Percentiles rank a stretch among this genome's conserved stretches.
These are phyloP conservation scores for Cydia fagiglandana DNA, from an alignment of 1,140 invertebrate genomes.

Conservation along the genomic window DNA sequence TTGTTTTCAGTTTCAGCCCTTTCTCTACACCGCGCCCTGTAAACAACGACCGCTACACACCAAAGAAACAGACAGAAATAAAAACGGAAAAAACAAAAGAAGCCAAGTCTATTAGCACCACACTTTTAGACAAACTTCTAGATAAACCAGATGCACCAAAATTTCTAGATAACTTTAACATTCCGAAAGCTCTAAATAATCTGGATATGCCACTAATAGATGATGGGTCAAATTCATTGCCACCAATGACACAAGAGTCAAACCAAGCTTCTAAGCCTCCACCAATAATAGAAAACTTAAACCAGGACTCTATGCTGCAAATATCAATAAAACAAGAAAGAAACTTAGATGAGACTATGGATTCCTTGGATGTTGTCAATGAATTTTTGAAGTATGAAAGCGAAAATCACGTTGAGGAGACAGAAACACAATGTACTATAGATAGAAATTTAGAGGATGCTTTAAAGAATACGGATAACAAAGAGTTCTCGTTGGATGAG, in stretches of 20 bases:
- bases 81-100: slow-evolving; percentile 33
- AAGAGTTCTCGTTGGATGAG: slow-evolving; percentile 54
- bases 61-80: slow-evolving; percentile 40
- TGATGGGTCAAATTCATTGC: not conserved
- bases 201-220: not conserved
- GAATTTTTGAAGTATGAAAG: slow-evolving; percentile 4
- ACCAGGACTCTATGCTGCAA: not conserved
- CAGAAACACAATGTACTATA: slow-evolving; percentile 50
- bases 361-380: not conserved
- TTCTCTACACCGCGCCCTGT: slow-evolving; percentile 58
- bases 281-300: not conserved
- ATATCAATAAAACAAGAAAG: slow-evolving; percentile 6
- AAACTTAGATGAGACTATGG: not conserved
- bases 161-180: not conserved
- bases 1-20: slow-evolving; percentile 57
- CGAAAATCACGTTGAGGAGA: not conserved
- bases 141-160: not conserved
- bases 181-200: not conserved
- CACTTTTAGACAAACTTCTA: not conserved
- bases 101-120: slow-evolving; percentile 23
- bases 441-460: slow-evolving; percentile 64
- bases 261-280: not conserved
- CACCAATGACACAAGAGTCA: not conserved
- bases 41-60: slow-evolving; percentile 50
- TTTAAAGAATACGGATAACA: slow-evolving; percentile 51